Conservation (phyloP, 2,113 vertebrate species). For the Notothenia coriiceps region DNA sequence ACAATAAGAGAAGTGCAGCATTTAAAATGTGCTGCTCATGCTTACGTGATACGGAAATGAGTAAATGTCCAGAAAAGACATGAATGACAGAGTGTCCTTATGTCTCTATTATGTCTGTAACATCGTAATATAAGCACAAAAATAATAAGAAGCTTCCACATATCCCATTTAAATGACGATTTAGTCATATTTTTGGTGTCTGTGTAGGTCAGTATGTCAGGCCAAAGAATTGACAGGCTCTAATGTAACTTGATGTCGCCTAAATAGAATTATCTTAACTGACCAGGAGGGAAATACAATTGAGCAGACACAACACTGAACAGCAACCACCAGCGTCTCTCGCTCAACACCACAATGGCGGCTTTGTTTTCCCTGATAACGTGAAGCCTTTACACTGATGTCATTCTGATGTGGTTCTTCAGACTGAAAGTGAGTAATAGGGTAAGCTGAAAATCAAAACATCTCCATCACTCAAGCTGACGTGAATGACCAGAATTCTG, state of each 20-base stretch:
- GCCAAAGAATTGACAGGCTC: not conserved
- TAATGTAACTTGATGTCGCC: slow-evolving; percentile 12
- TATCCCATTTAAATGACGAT: not conserved
- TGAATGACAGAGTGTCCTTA: no score
- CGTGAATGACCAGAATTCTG: not conserved
- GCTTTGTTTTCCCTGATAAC: slow-evolving; percentile 34
- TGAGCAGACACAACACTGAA: slow-evolving; percentile 8
- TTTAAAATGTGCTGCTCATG: no score
- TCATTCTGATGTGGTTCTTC: slow-evolving; percentile 13
- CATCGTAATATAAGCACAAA: no score
- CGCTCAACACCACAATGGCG: slow-evolving; percentile 28
- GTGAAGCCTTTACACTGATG: slow-evolving; percentile 18
- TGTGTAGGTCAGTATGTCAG: not conserved
- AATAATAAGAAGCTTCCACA: no score
- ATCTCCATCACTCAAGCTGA: slow-evolving; percentile 12
- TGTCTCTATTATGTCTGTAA: no score
- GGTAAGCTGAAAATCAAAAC: slow-evolving; percentile 10
- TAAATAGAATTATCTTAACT: slow-evolving; percentile 17
- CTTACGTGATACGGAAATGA: no score
- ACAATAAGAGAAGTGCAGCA: no score
- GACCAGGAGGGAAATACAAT: slow-evolving; percentile 5
- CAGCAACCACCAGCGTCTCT: slow-evolving; percentile 26
- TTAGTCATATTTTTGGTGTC: not conserved
- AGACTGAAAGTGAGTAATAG: slow-evolving; percentile 9
- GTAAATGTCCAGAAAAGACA: no score